Evolutionary conservation across 2,113 vertebrate genomes (phyloP), one percentile per base, ranked within the genome.

Genomic region (Edolisoma coerulescens): DNA sequence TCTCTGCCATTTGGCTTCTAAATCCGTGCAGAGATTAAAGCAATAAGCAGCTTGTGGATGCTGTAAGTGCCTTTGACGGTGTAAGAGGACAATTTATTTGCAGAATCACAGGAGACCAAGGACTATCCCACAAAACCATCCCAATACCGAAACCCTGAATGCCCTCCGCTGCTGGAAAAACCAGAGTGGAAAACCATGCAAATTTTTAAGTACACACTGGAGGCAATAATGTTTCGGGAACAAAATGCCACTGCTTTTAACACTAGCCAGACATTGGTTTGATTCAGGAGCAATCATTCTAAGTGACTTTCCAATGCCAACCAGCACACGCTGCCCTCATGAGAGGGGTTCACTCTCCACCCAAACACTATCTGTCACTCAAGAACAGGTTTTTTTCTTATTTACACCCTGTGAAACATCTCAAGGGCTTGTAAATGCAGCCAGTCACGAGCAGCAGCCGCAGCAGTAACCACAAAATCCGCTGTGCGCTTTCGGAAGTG

Each of bases 31-130:
- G 67, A 84, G 90, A 93, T 96, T 92, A 96, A 74, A 90, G 86
- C 86, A 33, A 16, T 96, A 96, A 92, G 90, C 88, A 81, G 96
- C 90, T 96, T 94, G 79, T 7, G 82, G 71, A 15, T 47, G 92
- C 91, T 63, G 0, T 44, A 83, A 82, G 78, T 39, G 80, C 80
- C 68, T 77, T 33, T 69, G 82, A 80, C 1, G 10, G 17, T 44
- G 68, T 63, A 68, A 73, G 54, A 70, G 93, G 75, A 63, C 0
- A 1, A 44, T 71, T 83, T 70, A 75, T 84, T 54, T 84, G 53
- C 64, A 90, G 87, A 56, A 59, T 15, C 67, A 7, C 10, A 44
- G 54, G 33, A 78, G 61, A 60, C 11, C 8, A 5, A 28, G 42
- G 64, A 50, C 71, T 78, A 30, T 37, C 49, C 35, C 35, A 26